Evolutionary conservation across 1,140 invertebrate species (phyloP), one percentile per base, ranked within the genome.

Genomic region (Aphelinus atriplicis): DNA sequence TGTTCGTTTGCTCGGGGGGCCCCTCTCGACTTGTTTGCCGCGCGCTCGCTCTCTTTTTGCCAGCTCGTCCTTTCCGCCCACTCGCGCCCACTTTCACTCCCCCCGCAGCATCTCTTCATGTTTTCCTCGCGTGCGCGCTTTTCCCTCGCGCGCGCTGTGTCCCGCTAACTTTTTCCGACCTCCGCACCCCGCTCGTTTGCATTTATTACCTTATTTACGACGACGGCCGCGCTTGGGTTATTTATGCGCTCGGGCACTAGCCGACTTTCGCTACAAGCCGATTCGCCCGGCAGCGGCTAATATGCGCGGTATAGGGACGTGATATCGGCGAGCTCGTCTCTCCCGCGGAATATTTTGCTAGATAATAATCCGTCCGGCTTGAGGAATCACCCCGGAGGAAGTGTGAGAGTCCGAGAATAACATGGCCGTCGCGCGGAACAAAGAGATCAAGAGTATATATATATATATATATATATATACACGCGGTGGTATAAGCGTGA

Each of bases 171-270:
- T 74, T 68, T 68, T 61, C 43, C 51, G 3, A 26, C 26, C 26
- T 26, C 26, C 26, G 26, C 6, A 57, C n/a, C 65, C 26, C 47
- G 58, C 46, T 75, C 67, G 9, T 71, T 75, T 70, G 53, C 73
- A 67, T 71, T 76, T 67, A 76, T 66, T 60, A 61, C 62, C 42
- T 61, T 61, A 66, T 76, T 75, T 75, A 75, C 10, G 9, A 43
- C 58, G 55, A 58, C 46, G 45, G 7, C 66, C 9, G 53, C 45
- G 46, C 45, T 55, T 42, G 42, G 6, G 42, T 69, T 69, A 69
- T 70, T 70, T 68, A 68, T 63, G 65, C 65, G 2, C 5, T 7
- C 43, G 42, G 57, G 61, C 26, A 26, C 26, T 26, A 26, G 26
- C 26, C 26, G 26, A 26, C 26, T 26, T 26, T 26, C 26, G 26